phyloP scores from a whole-genome alignment of 2,797 vertebrate genomes.

The Sebastes aleutianus region DNA sequence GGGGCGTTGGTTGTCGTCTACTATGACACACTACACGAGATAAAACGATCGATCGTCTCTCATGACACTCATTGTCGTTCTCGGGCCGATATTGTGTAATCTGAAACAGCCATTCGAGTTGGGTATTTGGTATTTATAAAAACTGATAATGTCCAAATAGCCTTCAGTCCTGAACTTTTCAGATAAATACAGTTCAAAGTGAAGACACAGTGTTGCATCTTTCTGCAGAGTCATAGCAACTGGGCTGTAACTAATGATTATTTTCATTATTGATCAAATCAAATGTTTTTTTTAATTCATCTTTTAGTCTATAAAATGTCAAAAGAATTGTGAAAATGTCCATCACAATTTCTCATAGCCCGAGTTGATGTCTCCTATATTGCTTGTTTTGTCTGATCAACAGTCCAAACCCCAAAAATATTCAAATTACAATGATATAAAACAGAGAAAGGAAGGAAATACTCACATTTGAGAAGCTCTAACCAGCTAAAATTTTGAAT shows the following conservation, averaged over 20 bases:
- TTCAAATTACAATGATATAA: background rate
- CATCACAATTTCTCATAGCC: too few relatives aligned
- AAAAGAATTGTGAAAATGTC: too few relatives aligned
- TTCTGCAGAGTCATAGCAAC: background rate
- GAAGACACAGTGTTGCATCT: background rate
- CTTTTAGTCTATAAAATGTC: background rate
- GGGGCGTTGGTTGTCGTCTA: too few relatives aligned
- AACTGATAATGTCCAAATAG: background rate
- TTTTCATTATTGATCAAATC: background rate
- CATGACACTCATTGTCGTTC: too few relatives aligned
- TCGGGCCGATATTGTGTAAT: too few relatives aligned
- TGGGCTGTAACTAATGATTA: background rate
- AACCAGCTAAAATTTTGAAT: background rate
- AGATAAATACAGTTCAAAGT: background rate
- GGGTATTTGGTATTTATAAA: background rate
- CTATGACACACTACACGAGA: too few relatives aligned
- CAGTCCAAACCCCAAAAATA: background rate
- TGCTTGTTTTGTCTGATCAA: too few relatives aligned
- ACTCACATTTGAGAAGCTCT: background rate
- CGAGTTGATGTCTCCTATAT: fast-evolving
- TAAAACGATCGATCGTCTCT: fast-evolving
- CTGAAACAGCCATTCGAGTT: background rate
- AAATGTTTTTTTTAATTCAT: background rate
- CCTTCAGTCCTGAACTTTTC: background rate
- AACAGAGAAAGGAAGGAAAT: background rate